phyloP scores from a whole-genome alignment of 2,888 invertebrate species.

The Acleris emargana region DNA sequence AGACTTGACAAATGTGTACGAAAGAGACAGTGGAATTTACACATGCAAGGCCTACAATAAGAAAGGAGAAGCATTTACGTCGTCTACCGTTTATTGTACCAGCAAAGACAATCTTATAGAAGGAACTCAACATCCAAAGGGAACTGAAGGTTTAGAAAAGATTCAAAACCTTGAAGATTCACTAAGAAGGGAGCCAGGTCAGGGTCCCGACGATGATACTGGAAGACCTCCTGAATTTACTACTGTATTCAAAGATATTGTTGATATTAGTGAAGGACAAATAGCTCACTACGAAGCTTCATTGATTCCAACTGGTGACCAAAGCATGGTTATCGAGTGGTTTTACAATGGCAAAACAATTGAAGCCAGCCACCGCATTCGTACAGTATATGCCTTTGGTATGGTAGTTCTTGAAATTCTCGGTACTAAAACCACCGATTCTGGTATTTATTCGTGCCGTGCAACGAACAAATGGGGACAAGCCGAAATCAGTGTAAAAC shows the following conservation, averaged over 20 bases:
- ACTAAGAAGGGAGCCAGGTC: slow-evolving; percentile 88
- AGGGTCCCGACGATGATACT: slow-evolving; percentile 87
- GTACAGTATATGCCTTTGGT: slow-evolving; percentile 98
- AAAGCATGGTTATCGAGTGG: slow-evolving; percentile 97
- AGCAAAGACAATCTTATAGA: slow-evolving; percentile 93
- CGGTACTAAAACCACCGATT: slow-evolving; percentile 96
- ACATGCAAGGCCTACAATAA: slow-evolving; percentile 95
- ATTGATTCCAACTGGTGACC: slow-evolving; percentile 96
- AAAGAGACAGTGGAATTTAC: slow-evolving; percentile 96
- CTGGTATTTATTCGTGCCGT: slow-evolving; percentile 93
- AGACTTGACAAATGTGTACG: slow-evolving; percentile 95
- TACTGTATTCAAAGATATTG: slow-evolving; percentile 92
- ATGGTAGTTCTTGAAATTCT: slow-evolving; percentile 98
- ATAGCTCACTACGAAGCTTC: slow-evolving; percentile 99
- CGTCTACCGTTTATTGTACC: slow-evolving; percentile 93
- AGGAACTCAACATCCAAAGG: slow-evolving; percentile 96
- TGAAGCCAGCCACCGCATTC: slow-evolving; percentile 94
- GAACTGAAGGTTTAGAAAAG: slow-evolving; percentile 95
- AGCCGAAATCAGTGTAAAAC: slow-evolving; percentile 92
- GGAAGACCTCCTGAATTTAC: slow-evolving; percentile 95
- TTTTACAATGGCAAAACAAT: slow-evolving; percentile 96
- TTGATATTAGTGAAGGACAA: slow-evolving; percentile 96
- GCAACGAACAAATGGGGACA: slow-evolving; percentile 95
- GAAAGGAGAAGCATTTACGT: slow-evolving; percentile 95
- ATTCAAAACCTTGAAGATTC: slow-evolving; percentile 96